Base-by-base conservation (phyloP, 2,888 invertebrate species). In the Esperia sulphurella region DNA sequence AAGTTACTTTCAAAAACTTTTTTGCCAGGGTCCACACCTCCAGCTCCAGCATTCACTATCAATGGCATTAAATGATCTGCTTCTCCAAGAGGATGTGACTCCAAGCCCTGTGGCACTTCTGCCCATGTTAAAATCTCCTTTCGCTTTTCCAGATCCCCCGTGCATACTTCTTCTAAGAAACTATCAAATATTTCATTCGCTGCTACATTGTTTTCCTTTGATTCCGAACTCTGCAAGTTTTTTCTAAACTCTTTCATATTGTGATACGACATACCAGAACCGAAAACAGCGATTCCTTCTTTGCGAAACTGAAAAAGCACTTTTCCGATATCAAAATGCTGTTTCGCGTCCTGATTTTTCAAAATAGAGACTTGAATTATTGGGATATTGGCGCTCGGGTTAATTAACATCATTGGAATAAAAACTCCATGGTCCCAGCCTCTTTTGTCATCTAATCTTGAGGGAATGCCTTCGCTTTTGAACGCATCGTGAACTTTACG, bases 341-440 rank as follows among this genome's bases (percentile, higher is more conserved):
- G 54, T 0, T 50, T 45, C 0, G 76, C 66, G 30, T 72, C 53
- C 53, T 78, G 76, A 14, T 65, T 75, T 28, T 61, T 61, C 10
- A 77, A 50, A 41, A 78, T 63, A 0, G 76, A 77, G 28, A 78
- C 49, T 57, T 78, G 78, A 1, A 78, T 50, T 7, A 78, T 65
- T 0, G 78, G 77, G 13, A 78, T 68, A 21, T 77, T 58, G 0
- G 76, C 75, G n/a, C 53, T 53, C 0, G 78, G 75, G n/a, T 75
- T 66, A 0, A 76, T 69, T 8, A 78, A 43, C 66, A 78, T 68
- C 78, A 78, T 77, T 0, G 78, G 78, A 49, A 78, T 68, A 33
- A 77, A 78, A 2, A 75, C 71, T 55, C 78, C 78, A 38, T 78
- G 78, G 56, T 78, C 78, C 78, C 78, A 78, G 30, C 75, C 74